phyloP scores from a whole-genome alignment of 2,797 vertebrate species.

The Sciurus carolinensis region DNA sequence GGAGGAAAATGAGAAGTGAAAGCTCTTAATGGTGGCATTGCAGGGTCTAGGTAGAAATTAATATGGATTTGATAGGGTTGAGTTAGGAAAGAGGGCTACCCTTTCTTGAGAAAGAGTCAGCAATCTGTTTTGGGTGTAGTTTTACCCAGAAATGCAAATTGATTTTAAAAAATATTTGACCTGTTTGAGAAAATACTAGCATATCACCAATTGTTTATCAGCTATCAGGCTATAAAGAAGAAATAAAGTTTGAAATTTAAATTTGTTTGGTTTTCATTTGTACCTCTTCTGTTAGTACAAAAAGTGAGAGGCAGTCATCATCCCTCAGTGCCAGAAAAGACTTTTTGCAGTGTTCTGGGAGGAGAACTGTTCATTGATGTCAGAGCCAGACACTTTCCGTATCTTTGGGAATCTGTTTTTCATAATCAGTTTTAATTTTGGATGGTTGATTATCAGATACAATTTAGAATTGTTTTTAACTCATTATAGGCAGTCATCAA shows the following conservation, averaged over 20 bases:
- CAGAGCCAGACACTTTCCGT: not conserved
- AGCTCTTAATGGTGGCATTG: not conserved
- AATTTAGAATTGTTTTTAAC: conserved; percentile 4
- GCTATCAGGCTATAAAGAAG: not conserved
- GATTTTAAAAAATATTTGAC: conserved; percentile 44
- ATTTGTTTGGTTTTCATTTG: not conserved
- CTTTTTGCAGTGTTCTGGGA: not conserved
- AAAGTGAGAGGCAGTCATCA: not conserved
- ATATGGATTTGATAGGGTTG: not conserved
- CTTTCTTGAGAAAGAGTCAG: not conserved
- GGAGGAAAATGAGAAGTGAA: conserved; percentile 4
- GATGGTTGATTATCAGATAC: not conserved
- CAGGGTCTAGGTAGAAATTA: not conserved
- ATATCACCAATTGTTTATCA: not conserved
- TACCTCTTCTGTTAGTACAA: not conserved
- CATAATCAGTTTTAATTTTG: not conserved
- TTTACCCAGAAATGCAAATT: conserved; percentile 16
- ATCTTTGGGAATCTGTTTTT: not conserved
- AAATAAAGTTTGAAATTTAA: not conserved
- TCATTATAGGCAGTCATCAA: not conserved
- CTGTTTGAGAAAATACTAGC: conserved; percentile 44
- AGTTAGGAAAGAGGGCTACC: not conserved
- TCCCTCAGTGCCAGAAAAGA: not conserved
- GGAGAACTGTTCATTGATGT: not conserved
- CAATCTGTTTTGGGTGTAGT: not conserved